Conservation (phyloP, 1,140 invertebrate genomes). For the Octopus bimaculoides region DNA sequence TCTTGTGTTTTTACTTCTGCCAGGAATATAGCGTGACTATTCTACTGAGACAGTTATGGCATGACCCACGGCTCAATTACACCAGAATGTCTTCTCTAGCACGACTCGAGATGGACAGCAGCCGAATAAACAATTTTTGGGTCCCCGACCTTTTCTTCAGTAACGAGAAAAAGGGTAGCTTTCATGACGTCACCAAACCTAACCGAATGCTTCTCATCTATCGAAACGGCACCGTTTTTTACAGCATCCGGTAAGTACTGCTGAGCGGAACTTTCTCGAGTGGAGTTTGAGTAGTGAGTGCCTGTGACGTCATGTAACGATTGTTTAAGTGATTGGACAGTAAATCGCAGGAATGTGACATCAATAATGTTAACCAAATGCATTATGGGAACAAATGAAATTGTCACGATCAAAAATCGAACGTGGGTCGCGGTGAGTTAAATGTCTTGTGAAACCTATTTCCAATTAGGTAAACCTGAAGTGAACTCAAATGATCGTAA, state of each 20-base stretch:
- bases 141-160: conserved; percentile 71
- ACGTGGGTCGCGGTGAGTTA: too few relatives aligned
- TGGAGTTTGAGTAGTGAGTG: not conserved
- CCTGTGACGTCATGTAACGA: too few relatives aligned
- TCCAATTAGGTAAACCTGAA: too few relatives aligned
- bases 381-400: too few relatives aligned
- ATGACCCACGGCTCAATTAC: conserved; percentile 35
- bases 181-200: conserved; percentile 59
- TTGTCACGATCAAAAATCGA: too few relatives aligned
- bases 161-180: conserved; percentile 65
- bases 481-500: too few relatives aligned
- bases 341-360: too few relatives aligned
- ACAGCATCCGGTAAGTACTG: conserved; percentile 54
- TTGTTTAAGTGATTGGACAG: too few relatives aligned
- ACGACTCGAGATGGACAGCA: conserved; percentile 66
- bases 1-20: not conserved
- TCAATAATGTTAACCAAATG: too few relatives aligned
- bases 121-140: conserved; percentile 75
- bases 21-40: conserved; percentile 44
- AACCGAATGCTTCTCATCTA: conserved; percentile 69
- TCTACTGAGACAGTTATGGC: conserved; percentile 43
- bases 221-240: conserved; percentile 65
- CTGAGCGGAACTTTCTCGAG: not conserved
- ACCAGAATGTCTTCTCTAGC: conserved; percentile 20
- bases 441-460: too few relatives aligned